Evolutionary conservation across 2,888 invertebrate species (phyloP), one percentile per base, ranked within the genome.

Genomic region (Xestia rhomboidea): DNA sequence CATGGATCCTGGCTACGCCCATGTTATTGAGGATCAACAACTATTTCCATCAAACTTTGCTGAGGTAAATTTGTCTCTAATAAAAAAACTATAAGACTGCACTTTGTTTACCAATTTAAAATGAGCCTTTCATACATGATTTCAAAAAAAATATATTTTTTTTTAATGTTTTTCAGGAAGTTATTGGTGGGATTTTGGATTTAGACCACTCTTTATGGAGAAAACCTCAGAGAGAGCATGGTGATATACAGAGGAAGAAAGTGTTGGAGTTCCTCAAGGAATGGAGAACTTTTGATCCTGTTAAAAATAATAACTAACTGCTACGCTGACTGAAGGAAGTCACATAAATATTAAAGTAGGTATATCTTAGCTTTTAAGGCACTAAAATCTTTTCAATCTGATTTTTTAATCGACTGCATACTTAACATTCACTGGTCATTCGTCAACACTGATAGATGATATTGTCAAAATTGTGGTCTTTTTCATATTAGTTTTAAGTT

Each of bases 101-200:
- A 57, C 21, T 69, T 38, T 49, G 68, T 63, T n/a, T 73, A 49
- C 27, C 68, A 57, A 62, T 27, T 24, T 77, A 30, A 44, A 77
- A 77, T 34, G 21, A 63, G 27, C 13, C 11, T 34, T 51, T 38
- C 15, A n/a, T 38, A 27, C 3, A 6, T 46, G 24, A 38, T 46
- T 30, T 57, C 38, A 10, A 68, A 27, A 46, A 60, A 67, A 68
- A 69, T 71, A 70, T n/a, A n/a, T n/a, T 5, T 34, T 34, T 67
- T 80, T 71, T 70, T 67, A 79, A 60, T 15, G 11, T 69, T 83
- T 94, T 94, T 41, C 90, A 98, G 97, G 99, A 99, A 98, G 98
- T 99, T 27, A 98, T 99, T 91, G 99, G 99, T 34, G 99, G 99
- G 1, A 99, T 99, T 97, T 94, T 99, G 87, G 99, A 99, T 92